phyloP scores from a whole-genome alignment of 2,113 vertebrate species.

The Heterocephalus glaber region DNA sequence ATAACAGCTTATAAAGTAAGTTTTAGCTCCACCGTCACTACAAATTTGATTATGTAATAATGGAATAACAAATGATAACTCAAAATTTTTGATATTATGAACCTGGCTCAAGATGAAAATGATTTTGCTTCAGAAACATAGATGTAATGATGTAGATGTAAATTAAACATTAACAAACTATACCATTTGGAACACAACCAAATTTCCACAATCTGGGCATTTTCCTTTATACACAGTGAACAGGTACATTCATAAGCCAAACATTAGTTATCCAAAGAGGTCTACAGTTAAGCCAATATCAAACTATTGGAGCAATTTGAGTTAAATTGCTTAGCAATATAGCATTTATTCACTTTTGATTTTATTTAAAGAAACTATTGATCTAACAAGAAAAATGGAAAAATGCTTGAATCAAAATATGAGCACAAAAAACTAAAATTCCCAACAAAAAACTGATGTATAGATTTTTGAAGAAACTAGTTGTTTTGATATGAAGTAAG shows the following conservation, averaged over 20 bases:
- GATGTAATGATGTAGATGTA: background rate
- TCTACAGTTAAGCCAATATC: constrained; percentile 51
- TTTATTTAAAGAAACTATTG: constrained; percentile 46
- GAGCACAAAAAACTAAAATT: constrained; percentile 6
- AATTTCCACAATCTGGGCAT: background rate
- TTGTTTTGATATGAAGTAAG: constrained; percentile 54
- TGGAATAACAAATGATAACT: background rate
- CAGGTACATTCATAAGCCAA: constrained; percentile 52
- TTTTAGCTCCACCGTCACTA: background rate
- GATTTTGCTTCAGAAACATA: constrained; percentile 18
- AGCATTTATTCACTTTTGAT: constrained; percentile 65
- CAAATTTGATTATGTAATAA: background rate
- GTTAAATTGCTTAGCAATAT: constrained; percentile 63
- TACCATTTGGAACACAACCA: background rate
- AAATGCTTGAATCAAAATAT: constrained; percentile 45
- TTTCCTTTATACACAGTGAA: background rate
- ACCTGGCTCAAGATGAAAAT: constrained; percentile 26
- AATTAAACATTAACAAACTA: constrained; percentile 34
- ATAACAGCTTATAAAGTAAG: background rate
- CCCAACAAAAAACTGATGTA: constrained; percentile 25
- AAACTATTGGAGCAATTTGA: constrained; percentile 42
- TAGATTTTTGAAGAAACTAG: constrained; percentile 29
- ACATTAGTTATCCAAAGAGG: constrained; percentile 58
- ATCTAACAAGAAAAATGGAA: constrained; percentile 15
- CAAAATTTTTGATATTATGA: background rate